A percentile compares a stretch with the other conserved stretches of the same genome.
Evolutionary conservation across 2,113 vertebrate genomes (phyloP).

Genomic region (Emydura subglobosa): DNA sequence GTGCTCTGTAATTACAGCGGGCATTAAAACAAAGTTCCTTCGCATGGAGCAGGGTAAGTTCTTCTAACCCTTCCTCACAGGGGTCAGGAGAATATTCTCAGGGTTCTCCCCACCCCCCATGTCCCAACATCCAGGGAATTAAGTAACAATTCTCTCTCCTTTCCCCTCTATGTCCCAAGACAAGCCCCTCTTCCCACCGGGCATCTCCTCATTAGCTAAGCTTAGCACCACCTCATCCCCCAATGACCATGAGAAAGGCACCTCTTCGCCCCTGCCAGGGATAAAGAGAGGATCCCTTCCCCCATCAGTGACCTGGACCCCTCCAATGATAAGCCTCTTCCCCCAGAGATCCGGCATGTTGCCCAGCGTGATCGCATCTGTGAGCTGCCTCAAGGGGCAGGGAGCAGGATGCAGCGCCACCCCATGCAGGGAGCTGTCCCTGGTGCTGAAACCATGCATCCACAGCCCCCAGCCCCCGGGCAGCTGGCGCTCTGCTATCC

Average conservation of each 20-base stretch:
- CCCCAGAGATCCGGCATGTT: neutral
- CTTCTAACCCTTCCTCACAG: neutral
- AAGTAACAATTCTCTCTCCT: neutral
- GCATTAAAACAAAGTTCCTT: neutral
- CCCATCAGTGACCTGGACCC: neutral
- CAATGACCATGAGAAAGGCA: neutral
- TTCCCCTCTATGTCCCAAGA: neutral
- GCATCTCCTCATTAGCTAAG: neutral
- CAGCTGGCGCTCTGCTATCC: fast-evolving
- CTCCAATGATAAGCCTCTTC: neutral
- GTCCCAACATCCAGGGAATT: neutral
- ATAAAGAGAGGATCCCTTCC: neutral
- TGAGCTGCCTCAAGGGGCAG: neutral
- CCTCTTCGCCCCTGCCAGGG: neutral
- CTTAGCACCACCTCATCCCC: neutral
- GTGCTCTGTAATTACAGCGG: neutral
- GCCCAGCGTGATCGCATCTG: neutral
- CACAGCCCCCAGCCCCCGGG: too few species aligned
- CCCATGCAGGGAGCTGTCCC: fast-evolving
- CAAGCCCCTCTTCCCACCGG: neutral
- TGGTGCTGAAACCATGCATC: neutral
- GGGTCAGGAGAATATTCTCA: neutral
- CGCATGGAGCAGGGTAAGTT: neutral
- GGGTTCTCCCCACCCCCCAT: neutral
- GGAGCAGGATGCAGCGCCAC: neutral